Evolutionary conservation across 2,888 invertebrate genomes (phyloP), one percentile per base, ranked within the genome.

Genomic region (Myathropa florea): DNA sequence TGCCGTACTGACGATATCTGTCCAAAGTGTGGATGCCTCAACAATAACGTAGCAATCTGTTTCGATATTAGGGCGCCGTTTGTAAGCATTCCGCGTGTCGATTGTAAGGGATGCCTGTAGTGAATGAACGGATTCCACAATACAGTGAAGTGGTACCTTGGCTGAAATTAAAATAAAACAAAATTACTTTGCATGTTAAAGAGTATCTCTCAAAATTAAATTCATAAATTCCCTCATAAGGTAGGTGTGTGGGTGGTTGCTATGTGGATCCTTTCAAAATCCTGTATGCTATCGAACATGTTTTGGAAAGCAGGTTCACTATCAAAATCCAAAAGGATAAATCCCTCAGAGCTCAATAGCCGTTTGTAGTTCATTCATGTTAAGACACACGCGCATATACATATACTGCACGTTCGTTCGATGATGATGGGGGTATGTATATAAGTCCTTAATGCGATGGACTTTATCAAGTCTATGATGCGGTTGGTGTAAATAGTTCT

Each of bases 31-130:
- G 75, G 96, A 95, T 10, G 96, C 96, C 0, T 98, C 98, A 87
- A 99, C 97, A 92, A 99, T 98, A 91, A 99, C 98, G 93, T 97
- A 99, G 90, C 98, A 98, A 93, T 99, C 99, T 1, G 96, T 96
- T 93, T 98, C 98, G 68, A 98, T 95, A 80, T 96, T 94, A 0
- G 96, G 95, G 30, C 96, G 94, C 79, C 96, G 94, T 88, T 95
- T 93, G 95, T 95, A 95, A 60, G 94, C 94, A 55, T 94, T 94
- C 89, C 95, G 95, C 88, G 93, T 94, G 76, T 94, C 93, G 71
- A 92, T 91, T 77, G 92, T 90, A n/a, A 92, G 90, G 24, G 92
- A 92, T 91, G 94, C 94, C 91, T 95, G 96, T 89, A 95, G 92
- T 57, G 95, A 95, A 89, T 95, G 95, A 70, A 97, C 95, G 0